Evolutionary conservation across 2,888 invertebrate genomes (phyloP), one percentile per base, ranked within the genome.

Genomic region (Platerodrilus igneus): DNA sequence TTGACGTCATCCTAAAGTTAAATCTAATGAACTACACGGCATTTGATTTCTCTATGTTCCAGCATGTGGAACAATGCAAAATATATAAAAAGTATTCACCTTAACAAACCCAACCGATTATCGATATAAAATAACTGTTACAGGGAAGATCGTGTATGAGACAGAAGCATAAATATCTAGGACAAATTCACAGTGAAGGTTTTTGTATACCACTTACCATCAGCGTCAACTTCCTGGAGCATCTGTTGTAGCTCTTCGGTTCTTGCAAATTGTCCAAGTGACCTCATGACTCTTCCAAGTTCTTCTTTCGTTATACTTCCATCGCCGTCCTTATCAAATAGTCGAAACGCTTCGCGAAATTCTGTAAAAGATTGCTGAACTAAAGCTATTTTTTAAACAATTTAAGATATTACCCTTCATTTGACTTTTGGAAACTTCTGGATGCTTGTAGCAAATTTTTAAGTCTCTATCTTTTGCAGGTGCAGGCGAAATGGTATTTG

Each of bases 271-370:
- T 90, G 89, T 1, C 89, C 89, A 42, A 89, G 68, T 47, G 86
- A 87, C 34, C 88, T 74, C 89, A 89, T 89, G 16, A 89, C 87
- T 11, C 86, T 75, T 0, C 89, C 88, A 41, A 89, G 73, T 61
- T 89, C 89, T 55, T 88, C 88, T 64, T 89, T 88, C 2, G 88
- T 89, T 56, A 90, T 89, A 47, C 83, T 86, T 1, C 89, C 89
- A 54, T 89, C 89, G 4, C 87, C 87, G 56, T 90, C 89, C 66
- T 88, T 88, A 70, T 90, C 89, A 63, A 90, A 89, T 6, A 90
- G 74, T 29, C 87, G 80, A 66, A 89, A 89, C 1, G 89, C 88
- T 64, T 89, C 88, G 17, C 87, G 80, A 61, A 87, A 88, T 66
- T 88, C 88, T 86, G 60, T 1, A 67, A 67, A 41, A 45, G 22